phyloP scores from a whole-genome alignment of 2,888 invertebrate species.

The Euphydryas editha region DNA sequence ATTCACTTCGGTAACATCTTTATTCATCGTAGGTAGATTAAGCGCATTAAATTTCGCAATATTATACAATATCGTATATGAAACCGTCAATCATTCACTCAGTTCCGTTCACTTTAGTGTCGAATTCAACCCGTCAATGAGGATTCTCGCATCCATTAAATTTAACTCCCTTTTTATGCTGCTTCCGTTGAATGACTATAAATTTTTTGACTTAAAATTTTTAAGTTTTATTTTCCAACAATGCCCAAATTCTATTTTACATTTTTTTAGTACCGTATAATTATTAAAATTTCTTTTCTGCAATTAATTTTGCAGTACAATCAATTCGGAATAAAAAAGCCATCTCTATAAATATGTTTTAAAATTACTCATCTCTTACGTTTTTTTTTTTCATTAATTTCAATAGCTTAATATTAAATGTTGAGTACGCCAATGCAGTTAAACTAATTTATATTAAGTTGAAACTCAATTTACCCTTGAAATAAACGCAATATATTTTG shows the following conservation, averaged over 20 bases:
- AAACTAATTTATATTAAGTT: not conserved
- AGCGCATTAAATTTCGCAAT: not conserved
- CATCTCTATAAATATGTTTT: too few relatives aligned
- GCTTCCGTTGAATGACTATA: conserved; percentile 15
- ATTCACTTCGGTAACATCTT: too few relatives aligned
- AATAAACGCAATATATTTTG: not conserved
- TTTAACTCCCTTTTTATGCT: conserved; percentile 5
- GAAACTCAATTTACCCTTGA: not conserved
- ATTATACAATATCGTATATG: not conserved
- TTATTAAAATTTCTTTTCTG: too few relatives aligned
- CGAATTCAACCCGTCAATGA: conserved; percentile 19
- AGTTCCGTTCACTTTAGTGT: conserved; percentile 19
- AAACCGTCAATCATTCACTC: conserved; percentile 18
- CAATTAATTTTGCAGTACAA: too few relatives aligned
- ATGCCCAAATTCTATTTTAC: too few relatives aligned
- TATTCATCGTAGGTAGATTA: not conserved
- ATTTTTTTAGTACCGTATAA: too few relatives aligned
- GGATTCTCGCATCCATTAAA: conserved; percentile 18
- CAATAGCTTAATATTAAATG: too few relatives aligned
- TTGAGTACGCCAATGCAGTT: not conserved
- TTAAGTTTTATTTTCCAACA: too few relatives aligned
- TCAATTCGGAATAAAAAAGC: too few relatives aligned
- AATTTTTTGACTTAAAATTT: not conserved
- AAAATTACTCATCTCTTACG: too few relatives aligned
- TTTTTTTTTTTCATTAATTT: too few relatives aligned